Evolutionary conservation across 2,797 vertebrate genomes (phyloP).

Genomic region (Scomberomorus guttatus): DNA sequence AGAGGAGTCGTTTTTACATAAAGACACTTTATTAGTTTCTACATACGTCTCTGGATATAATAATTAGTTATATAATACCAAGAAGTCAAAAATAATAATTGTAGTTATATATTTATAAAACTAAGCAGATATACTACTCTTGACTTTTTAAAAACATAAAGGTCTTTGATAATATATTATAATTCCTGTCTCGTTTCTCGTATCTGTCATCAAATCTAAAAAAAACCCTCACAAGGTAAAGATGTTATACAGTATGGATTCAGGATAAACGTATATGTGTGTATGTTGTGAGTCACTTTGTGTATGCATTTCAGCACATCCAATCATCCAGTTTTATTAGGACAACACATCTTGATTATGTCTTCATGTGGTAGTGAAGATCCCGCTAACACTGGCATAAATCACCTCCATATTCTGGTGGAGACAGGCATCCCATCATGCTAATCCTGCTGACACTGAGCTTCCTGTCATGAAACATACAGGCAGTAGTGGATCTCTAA

Average conservation of each 20-base stretch:
- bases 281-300: constrained; percentile 48
- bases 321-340: constrained; percentile 7
- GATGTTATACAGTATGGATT: constrained; percentile 76
- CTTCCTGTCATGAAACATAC: not conserved
- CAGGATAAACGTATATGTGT: constrained; percentile 41
- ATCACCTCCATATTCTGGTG: not conserved
- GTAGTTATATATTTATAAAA: constrained; percentile 84
- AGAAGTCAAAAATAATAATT: constrained; percentile 86
- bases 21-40: constrained; percentile 85
- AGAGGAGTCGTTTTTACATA: constrained; percentile 72
- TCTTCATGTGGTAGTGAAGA: not conserved
- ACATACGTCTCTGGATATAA: constrained; percentile 85
- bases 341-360: constrained; percentile 14
- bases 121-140: constrained; percentile 85
- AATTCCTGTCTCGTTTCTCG: constrained; percentile 69
- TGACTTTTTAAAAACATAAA: constrained; percentile 82
- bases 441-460: not conserved
- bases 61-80: constrained; percentile 80
- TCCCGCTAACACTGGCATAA: not conserved
- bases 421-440: not conserved
- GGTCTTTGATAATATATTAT: constrained; percentile 74
- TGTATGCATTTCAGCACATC: constrained; percentile 37
- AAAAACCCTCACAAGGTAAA: constrained; percentile 67
- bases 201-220: constrained; percentile 77
- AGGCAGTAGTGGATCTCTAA: not conserved